phyloP scores from a whole-genome alignment of 2,888 invertebrate species.

The Watsonalla cultraria region DNA sequence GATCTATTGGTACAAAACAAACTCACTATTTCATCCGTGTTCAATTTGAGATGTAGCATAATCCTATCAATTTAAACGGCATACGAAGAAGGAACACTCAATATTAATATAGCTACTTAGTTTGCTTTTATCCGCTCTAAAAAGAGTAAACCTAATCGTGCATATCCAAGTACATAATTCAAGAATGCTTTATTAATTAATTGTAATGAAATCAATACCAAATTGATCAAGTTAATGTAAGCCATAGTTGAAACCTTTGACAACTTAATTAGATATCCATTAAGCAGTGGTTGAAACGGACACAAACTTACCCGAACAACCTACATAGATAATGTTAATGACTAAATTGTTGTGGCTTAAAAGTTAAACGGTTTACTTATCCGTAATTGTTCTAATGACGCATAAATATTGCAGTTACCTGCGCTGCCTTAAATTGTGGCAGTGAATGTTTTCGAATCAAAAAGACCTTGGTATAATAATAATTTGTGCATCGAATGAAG shows the following conservation, averaged over 20 bases:
- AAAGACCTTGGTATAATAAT: not conserved
- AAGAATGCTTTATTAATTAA: not conserved
- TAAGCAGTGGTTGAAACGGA: conserved; percentile 15
- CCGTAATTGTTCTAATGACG: conserved; percentile 8
- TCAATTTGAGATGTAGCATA: too few species aligned
- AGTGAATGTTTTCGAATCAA: conserved; percentile 2
- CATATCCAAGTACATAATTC: not conserved
- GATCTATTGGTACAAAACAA: too few species aligned
- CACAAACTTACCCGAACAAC: conserved; percentile 28
- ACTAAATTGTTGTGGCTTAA: conserved; percentile 30
- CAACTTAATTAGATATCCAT: conserved; percentile 14
- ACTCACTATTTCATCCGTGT: too few species aligned
- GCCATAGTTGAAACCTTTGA: conserved; percentile 14
- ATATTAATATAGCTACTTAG: too few species aligned
- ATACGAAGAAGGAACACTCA: too few species aligned
- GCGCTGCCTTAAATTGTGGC: conserved; percentile 1
- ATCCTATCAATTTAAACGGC: too few species aligned
- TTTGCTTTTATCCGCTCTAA: too few species aligned
- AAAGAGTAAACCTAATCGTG: too few species aligned
- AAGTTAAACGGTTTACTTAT: conserved; percentile 5
- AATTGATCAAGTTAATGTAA: not conserved
- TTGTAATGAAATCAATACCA: not conserved
- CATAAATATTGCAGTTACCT: conserved; percentile 8
- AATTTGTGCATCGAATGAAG: conserved; percentile 1
- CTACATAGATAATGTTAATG: conserved; percentile 32